These are phyloP conservation scores for Petrolisthes cinctipes DNA, from an alignment of 2,888 invertebrate species.

Conservation along the genomic window DNA sequence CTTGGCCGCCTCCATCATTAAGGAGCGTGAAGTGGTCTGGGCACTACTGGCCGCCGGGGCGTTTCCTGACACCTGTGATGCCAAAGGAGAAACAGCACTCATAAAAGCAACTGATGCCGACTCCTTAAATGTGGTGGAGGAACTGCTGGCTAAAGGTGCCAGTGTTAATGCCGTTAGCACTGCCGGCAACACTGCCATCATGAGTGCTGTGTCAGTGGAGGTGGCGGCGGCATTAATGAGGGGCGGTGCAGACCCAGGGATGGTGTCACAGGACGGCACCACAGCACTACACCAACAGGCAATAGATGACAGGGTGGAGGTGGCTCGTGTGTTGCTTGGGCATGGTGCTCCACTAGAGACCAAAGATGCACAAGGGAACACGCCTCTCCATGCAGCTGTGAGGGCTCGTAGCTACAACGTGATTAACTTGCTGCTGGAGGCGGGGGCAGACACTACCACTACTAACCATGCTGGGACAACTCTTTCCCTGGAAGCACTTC, in stretches of 20 bases:
- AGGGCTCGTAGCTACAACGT: conserved; percentile 37
- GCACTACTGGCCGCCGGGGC: conserved; percentile 73
- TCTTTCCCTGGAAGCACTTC: conserved; percentile 50
- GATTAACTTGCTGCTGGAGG: conserved; percentile 41
- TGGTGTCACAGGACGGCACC: conserved; percentile 40
- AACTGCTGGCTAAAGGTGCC: conserved; percentile 37
- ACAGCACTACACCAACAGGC: conserved; percentile 62
- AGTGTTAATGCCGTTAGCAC: conserved; percentile 41
- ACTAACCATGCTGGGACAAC: conserved; percentile 38
- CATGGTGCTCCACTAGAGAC: conserved; percentile 55
- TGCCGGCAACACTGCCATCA: conserved; percentile 45
- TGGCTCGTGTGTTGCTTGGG: conserved; percentile 41
- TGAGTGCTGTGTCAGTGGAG: conserved; percentile 46
- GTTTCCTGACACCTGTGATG: conserved; percentile 74
- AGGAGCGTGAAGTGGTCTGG: conserved; percentile 74
- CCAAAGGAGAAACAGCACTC: conserved; percentile 70
- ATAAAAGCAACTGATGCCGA: conserved; percentile 61
- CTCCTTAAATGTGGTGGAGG: conserved; percentile 38
- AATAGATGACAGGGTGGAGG: conserved; percentile 31
- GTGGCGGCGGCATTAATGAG: conserved; percentile 40
- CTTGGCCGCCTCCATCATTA: conserved; percentile 77
- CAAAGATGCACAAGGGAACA: conserved; percentile 48
- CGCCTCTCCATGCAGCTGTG: conserved; percentile 57
- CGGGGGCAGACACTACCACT: conserved; percentile 30
- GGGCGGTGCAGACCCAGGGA: conserved; percentile 31